A percentile compares a stretch with the other conserved stretches of the same genome.
phyloP scores from a whole-genome alignment of 1,140 invertebrate species.

The Kradibia gibbosae region DNA sequence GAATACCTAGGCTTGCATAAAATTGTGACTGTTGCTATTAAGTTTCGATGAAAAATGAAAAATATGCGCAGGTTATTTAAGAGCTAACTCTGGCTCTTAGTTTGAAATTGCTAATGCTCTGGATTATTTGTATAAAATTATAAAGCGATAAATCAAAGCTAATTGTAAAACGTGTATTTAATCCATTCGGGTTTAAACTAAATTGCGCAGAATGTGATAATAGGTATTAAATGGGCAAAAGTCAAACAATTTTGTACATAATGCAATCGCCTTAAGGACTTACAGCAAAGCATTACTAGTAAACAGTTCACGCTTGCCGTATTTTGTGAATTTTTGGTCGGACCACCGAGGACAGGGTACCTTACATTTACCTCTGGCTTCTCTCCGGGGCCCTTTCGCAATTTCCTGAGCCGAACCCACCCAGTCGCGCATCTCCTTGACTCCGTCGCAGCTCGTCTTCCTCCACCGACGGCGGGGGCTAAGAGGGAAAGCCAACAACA shows the following conservation, averaged over 20 bases:
- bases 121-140: too few species aligned
- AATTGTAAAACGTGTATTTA: neutral
- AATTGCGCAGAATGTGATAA: neutral
- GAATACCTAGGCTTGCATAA: too few species aligned
- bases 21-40: too few species aligned
- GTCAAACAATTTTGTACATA: neutral
- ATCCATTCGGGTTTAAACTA: neutral
- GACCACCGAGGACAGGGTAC: neutral
- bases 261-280: neutral
- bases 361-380: neutral
- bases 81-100: too few species aligned
- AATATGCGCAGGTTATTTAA: too few species aligned
- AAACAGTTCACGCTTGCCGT: neutral
- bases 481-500: neutral
- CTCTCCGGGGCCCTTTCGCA: neutral
- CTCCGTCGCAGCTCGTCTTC: neutral
- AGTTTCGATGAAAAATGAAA: too few species aligned
- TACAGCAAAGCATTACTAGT: neutral
- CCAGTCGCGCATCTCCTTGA: neutral
- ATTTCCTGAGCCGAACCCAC: conserved; percentile 31
- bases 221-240: neutral
- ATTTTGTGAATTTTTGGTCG: neutral
- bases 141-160: too few species aligned
- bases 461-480: neutral
- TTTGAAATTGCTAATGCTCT: too few species aligned